Conservation (phyloP, 1,140 invertebrate species). For the Pseudomyrmex dendroicus region DNA sequence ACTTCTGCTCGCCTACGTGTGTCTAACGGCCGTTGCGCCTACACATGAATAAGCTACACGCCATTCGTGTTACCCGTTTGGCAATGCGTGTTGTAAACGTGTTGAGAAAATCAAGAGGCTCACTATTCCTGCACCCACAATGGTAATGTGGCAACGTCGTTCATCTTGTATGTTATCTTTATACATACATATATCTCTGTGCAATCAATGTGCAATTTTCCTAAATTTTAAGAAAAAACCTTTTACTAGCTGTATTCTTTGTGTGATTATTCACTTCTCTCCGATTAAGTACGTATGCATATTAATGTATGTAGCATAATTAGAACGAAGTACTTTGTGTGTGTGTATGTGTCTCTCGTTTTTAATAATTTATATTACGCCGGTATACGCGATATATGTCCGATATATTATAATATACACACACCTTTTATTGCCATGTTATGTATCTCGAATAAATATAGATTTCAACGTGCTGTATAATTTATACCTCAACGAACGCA, state of each 20-base stretch:
- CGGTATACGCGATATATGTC: conserved; percentile 29
- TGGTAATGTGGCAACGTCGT: conserved; percentile 41
- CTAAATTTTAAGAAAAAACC: conserved; percentile 69
- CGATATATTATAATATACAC: too few relatives aligned
- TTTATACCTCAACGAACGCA: conserved; percentile 8
- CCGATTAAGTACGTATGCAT: conserved; percentile 42
- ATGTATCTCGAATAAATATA: conserved; percentile 12
- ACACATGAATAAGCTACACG: too few relatives aligned
- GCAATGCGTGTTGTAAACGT: conserved; percentile 42
- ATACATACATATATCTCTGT: conserved; percentile 57
- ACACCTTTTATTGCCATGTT: conserved; percentile 23
- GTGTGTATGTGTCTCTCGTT: conserved; percentile 41
- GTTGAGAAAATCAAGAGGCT: conserved; percentile 21
- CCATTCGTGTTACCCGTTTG: conserved; percentile 60
- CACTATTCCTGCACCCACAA: conserved; percentile 59
- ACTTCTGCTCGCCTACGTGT: too few relatives aligned
- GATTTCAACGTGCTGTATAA: neutral
- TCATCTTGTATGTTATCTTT: conserved; percentile 67
- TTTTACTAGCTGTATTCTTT: conserved; percentile 71
- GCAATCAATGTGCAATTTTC: conserved; percentile 70
- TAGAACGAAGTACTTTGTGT: conserved; percentile 54
- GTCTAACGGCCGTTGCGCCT: too few relatives aligned
- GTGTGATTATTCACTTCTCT: conserved; percentile 32
- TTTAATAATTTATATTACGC: conserved; percentile 60
- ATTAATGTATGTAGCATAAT: conserved; percentile 43